phyloP scores from a whole-genome alignment of 2,797 vertebrate genomes.

The Microctenopoma lineatum region DNA sequence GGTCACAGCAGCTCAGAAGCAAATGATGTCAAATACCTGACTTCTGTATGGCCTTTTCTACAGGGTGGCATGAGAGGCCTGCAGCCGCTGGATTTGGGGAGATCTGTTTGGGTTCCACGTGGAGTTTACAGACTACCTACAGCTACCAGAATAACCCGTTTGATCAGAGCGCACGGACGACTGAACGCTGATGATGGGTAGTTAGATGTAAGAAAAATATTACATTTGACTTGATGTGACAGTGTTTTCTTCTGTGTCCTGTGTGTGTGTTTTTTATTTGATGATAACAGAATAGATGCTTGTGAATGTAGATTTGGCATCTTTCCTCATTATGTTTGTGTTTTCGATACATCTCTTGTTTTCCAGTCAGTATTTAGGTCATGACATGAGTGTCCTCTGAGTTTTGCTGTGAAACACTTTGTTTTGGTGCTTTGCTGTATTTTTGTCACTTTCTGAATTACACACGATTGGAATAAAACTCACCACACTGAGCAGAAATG shows the following conservation, averaged over 20 bases:
- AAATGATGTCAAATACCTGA: conserved; percentile 78
- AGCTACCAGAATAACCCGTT: not conserved
- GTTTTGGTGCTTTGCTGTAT: not conserved
- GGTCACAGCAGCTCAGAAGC: conserved; percentile 78
- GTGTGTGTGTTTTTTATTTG: too few species aligned
- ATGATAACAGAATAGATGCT: not conserved
- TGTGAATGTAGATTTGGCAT: not conserved
- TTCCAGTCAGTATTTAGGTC: not conserved
- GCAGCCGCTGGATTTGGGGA: conserved; percentile 30
- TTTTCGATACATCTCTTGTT: not conserved
- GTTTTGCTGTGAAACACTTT: not conserved
- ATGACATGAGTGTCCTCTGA: not conserved
- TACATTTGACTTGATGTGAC: not conserved
- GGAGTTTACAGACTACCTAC: not conserved
- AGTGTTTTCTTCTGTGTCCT: too few species aligned
- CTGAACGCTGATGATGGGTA: not conserved
- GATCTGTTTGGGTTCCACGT: not conserved
- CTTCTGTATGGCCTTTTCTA: conserved; percentile 61
- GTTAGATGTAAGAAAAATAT: not conserved
- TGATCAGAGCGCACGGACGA: not conserved
- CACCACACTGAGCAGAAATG: too few species aligned
- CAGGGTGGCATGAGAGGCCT: conserved; percentile 24
- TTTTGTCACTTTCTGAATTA: too few species aligned
- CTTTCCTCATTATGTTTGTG: not conserved
- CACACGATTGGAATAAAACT: too few species aligned